Conservation (phyloP, 2,113 vertebrate genomes). For the Leptodactylus fuscus region DNA sequence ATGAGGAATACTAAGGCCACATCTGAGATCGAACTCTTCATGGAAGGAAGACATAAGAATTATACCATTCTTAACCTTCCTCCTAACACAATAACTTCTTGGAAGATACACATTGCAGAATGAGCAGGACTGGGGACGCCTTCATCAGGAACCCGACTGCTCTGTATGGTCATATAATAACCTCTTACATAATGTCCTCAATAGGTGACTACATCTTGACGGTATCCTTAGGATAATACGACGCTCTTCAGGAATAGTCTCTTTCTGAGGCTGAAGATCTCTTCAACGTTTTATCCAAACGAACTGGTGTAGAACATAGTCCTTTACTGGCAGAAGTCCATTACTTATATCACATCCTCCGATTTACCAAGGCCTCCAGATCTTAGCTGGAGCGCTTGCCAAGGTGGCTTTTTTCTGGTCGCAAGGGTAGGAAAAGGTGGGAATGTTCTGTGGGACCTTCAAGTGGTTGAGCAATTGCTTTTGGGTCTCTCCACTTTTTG, state of each 20-base stretch:
- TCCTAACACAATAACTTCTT: slow-evolving; percentile 31
- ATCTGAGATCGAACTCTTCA: slow-evolving; percentile 58
- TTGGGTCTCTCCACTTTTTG: slow-evolving; percentile 64
- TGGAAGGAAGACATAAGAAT: background rate
- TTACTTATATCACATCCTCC: slow-evolving; percentile 57
- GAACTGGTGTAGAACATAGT: slow-evolving; percentile 51
- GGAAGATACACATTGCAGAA: slow-evolving; percentile 63
- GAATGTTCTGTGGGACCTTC: slow-evolving; percentile 65
- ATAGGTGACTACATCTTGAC: background rate
- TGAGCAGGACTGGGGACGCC: slow-evolving; percentile 30
- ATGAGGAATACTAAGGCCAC: slow-evolving; percentile 4
- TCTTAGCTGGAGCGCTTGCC: slow-evolving; percentile 52
- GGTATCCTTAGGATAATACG: slow-evolving; percentile 10
- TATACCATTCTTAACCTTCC: background rate
- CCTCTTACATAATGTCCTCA: background rate
- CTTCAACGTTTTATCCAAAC: slow-evolving; percentile 36
- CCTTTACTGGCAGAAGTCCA: slow-evolving; percentile 64
- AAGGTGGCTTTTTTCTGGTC: slow-evolving; percentile 46
- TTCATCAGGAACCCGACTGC: background rate
- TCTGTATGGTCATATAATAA: background rate
- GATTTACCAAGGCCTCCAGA: slow-evolving; percentile 75
- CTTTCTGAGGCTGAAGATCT: background rate
- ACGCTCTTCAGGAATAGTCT: slow-evolving; percentile 15
- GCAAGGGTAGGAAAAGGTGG: background rate
- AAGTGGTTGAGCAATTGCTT: slow-evolving; percentile 72